Evolutionary conservation across 2,797 vertebrate species (phyloP).

Genomic region (Synaphobranchus kaupii): DNA sequence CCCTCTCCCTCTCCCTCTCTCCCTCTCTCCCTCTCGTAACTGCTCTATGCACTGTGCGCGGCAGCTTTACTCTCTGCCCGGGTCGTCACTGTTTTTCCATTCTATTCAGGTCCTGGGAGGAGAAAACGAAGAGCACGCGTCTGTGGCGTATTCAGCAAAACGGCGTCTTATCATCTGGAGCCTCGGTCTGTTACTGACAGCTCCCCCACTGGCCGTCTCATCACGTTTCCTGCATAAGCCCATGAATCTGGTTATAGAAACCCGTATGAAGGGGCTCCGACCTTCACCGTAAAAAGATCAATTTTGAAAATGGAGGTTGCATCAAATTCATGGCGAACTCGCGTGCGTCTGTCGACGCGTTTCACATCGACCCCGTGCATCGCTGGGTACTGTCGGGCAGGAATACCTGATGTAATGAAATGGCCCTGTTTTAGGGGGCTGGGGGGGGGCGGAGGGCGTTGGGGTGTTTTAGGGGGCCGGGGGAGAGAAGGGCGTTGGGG

Average conservation of each 20-base stretch:
- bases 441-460: neutral
- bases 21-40: conserved; percentile 56
- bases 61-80: conserved; percentile 45
- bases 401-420: neutral
- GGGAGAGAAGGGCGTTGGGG: conserved; percentile 32
- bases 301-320: conserved; percentile 19
- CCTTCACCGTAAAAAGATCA: neutral
- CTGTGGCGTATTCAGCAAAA: neutral
- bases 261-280: neutral
- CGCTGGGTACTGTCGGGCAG: neutral
- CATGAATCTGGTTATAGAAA: conserved; percentile 47
- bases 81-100: conserved; percentile 41
- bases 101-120: conserved; percentile 40
- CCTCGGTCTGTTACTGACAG: conserved; percentile 49
- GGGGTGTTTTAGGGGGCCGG: conserved; percentile 17
- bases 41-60: conserved; percentile 56
- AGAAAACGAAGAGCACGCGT: conserved; percentile 31
- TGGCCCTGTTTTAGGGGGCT: neutral
- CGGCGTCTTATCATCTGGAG: neutral
- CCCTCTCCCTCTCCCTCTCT: conserved; percentile 49
- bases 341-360: neutral
- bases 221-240: conserved; percentile 52
- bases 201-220: conserved; percentile 49
- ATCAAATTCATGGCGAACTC: neutral
- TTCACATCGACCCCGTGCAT: neutral